Percentiles rank a stretch among this genome's conserved stretches.
These are phyloP conservation scores for Petrocephalus zakoni DNA, from an alignment of 2,113 vertebrate genomes.

Conservation along the genomic window DNA sequence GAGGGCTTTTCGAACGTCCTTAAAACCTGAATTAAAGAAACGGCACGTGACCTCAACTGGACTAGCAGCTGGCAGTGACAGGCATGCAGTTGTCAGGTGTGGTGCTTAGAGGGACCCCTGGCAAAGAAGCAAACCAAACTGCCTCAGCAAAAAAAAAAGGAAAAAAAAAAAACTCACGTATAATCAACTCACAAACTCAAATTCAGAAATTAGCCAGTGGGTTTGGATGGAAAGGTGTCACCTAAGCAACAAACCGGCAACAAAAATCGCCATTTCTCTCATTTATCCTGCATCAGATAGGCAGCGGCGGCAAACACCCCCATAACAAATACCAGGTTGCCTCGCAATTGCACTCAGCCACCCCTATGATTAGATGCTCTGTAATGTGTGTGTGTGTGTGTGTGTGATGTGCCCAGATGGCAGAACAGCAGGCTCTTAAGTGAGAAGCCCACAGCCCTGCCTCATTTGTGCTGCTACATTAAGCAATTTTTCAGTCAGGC, in stretches of 20 bases:
- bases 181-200: not conserved
- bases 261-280: not conserved
- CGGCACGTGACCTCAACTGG: not conserved
- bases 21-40: not conserved
- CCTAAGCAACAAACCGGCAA: not conserved
- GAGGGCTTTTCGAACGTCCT: not conserved
- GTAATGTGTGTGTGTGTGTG: not conserved
- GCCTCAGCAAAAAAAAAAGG: not conserved
- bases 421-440: constrained; percentile 25
- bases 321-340: not conserved
- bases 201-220: not conserved
- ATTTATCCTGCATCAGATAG: not conserved
- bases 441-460: not conserved
- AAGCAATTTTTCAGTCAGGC: constrained; percentile 9
- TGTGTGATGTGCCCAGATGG: constrained; percentile 33
- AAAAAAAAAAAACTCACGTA: no score
- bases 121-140: not conserved
- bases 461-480: constrained; percentile 2
- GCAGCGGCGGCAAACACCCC: not conserved
- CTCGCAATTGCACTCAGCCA: not conserved
- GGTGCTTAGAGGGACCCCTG: not conserved
- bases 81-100: not conserved
- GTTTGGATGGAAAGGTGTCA: not conserved
- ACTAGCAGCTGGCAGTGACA: not conserved
- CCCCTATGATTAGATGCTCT: not conserved